Percentiles rank a stretch among this genome's conserved stretches.
phyloP scores from a whole-genome alignment of 2,888 invertebrate genomes.

The Choristoneura rosaceana region DNA sequence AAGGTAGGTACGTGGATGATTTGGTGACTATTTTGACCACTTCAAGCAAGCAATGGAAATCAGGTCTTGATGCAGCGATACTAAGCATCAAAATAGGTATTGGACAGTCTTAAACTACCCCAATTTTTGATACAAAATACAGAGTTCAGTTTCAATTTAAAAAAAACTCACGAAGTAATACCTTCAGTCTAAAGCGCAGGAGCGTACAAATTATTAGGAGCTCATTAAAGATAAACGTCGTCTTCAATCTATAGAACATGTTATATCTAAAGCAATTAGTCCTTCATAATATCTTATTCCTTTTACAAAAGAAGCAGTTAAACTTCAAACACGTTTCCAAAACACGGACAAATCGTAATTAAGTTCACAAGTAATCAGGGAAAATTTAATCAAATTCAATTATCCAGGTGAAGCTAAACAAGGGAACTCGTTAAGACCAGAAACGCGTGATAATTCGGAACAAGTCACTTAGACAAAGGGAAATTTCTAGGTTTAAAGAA shows the following conservation, averaged over 20 bases:
- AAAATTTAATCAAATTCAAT: slow-evolving; percentile 4
- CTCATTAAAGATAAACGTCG: no score
- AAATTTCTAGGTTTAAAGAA: background rate
- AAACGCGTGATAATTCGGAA: background rate
- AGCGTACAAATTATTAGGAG: no score
- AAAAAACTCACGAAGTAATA: no score
- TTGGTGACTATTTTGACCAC: background rate
- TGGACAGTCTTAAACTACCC: no score
- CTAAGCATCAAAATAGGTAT: no score
- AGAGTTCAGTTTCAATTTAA: background rate
- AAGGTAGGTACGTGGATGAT: background rate
- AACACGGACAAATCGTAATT: background rate
- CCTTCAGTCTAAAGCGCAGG: no score
- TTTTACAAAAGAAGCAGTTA: background rate
- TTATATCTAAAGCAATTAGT: background rate
- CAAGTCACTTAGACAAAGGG: background rate
- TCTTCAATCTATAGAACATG: background rate
- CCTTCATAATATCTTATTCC: background rate
- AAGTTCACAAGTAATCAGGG: background rate
- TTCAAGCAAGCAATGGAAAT: no score
- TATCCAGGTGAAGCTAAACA: slow-evolving; percentile 1
- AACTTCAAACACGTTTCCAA: background rate
- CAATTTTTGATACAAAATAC: background rate
- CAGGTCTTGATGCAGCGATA: no score
- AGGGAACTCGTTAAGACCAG: slow-evolving; percentile 3